Evolutionary conservation across 2,113 vertebrate genomes (phyloP).

Genomic region (Nothocercus nigrocapillus): DNA sequence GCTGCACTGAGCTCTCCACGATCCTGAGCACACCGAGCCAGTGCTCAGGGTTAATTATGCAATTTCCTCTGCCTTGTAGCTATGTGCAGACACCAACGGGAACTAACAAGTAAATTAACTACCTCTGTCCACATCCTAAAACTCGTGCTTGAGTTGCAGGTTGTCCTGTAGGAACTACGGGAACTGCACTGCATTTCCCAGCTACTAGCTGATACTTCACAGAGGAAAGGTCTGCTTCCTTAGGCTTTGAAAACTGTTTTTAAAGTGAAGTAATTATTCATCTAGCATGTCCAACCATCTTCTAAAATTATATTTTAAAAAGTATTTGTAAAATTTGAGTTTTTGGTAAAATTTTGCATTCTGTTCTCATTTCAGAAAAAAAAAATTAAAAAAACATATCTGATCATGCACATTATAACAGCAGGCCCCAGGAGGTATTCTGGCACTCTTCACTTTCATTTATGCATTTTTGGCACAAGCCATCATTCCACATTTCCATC

Average conservation of each 20-base stretch:
- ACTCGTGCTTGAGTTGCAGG: background rate
- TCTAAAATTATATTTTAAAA: background rate
- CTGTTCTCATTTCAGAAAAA: background rate
- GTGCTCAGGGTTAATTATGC: background rate
- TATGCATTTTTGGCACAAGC: background rate
- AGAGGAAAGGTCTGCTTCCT: rapidly evolving
- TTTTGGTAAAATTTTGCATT: background rate
- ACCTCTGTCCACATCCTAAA: background rate
- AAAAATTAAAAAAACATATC: background rate
- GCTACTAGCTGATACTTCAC: background rate
- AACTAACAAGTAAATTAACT: background rate
- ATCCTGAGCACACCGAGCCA: background rate
- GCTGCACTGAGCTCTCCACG: background rate
- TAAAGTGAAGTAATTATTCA: background rate
- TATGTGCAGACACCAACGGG: background rate
- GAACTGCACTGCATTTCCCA: background rate
- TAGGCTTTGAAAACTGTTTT: background rate
- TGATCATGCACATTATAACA: background rate
- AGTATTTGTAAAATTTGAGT: background rate
- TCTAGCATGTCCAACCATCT: background rate
- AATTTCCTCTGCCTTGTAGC: background rate
- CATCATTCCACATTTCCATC: background rate
- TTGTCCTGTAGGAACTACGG: background rate
- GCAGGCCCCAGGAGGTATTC: background rate
- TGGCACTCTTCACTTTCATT: background rate